Conservation (phyloP, 2,797 vertebrate genomes). For the Sarcophilus harrisii region DNA sequence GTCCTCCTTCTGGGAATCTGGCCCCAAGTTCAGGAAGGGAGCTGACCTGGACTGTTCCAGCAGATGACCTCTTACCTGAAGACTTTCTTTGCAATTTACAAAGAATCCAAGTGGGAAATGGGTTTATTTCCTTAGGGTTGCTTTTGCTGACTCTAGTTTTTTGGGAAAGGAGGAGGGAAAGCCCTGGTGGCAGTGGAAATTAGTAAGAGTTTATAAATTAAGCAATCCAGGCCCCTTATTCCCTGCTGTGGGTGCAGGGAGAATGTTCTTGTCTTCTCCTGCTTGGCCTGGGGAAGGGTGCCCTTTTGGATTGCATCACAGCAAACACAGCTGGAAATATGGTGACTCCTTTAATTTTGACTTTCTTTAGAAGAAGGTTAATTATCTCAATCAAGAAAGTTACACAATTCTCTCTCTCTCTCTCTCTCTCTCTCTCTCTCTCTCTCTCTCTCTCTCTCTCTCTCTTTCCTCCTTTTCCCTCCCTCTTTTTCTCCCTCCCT, state of each 20-base stretch:
- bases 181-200: slow-evolving; percentile 57
- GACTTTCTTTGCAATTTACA: slow-evolving; percentile 51
- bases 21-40: slow-evolving; percentile 45
- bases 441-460: background rate
- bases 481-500: too few relatives aligned
- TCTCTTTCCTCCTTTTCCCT: background rate
- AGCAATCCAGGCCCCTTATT: slow-evolving; percentile 23
- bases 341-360: slow-evolving; percentile 69
- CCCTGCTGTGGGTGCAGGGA: slow-evolving; percentile 22
- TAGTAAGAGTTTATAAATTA: slow-evolving; percentile 62
- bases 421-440: background rate
- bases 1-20: slow-evolving; percentile 24
- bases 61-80: slow-evolving; percentile 63
- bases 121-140: background rate
- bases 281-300: slow-evolving; percentile 34
- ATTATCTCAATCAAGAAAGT: slow-evolving; percentile 49
- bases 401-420: slow-evolving; percentile 39
- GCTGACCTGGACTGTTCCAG: slow-evolving; percentile 65
- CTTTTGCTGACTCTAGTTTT: slow-evolving; percentile 82
- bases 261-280: slow-evolving; percentile 22
- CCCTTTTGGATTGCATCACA: slow-evolving; percentile 76
- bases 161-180: background rate
- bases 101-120: slow-evolving; percentile 75
- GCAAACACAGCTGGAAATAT: slow-evolving; percentile 80
- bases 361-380: slow-evolving; percentile 72